Base-by-base conservation (phyloP, 2,888 invertebrate genomes). In the Balanococcus diminutus region DNA sequence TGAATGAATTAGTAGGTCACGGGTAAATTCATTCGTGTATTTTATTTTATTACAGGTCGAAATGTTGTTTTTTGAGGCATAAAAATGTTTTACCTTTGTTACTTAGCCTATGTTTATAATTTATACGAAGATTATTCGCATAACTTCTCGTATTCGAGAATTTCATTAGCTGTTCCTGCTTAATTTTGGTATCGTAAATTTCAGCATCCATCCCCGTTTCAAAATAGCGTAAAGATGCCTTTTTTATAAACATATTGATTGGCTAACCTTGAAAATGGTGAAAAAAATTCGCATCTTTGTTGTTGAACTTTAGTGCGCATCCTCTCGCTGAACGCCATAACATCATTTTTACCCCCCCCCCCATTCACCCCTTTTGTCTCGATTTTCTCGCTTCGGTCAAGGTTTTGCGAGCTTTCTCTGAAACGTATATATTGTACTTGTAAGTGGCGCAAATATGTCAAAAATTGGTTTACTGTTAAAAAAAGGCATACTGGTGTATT, bases 21-120 rank as follows among this genome's bases (percentile, higher is more conserved):
- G 75, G 75, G 75, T 79, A 79, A 79, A 79, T 36, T 79, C 75
- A 79, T 79, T 79, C 75, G 28, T 36, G 75, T 79, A 79, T 79
- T 36, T 79, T 28, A 36, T 79, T 79, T 79, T 79, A 79, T 79
- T 79, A 36, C 75, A 28, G 36, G 75, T 22, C 19, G 11, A 36
- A 79, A 79, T 67, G 67, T 67, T 67, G 11, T 67, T n/a, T n/a
- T n/a, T n/a, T n/a, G n/a, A n/a, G n/a, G 56, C 19, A 56, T 56
- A 56, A 25, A 25, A 61, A 28, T 67, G 67, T 67, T 31, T 31
- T 31, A 22, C 22, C 22, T 56, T 56, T 56, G 22, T 56, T 19
- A 22, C 19, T n/a, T 22, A 8, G 56, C 36, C 36, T 36, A 36
- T 36, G 5, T 36, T 4, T 56, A 56, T 22, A 8, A 56, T 56